Evolutionary conservation across 1,140 invertebrate genomes (phyloP).

Genomic region (Dendroctonus ponderosae): DNA sequence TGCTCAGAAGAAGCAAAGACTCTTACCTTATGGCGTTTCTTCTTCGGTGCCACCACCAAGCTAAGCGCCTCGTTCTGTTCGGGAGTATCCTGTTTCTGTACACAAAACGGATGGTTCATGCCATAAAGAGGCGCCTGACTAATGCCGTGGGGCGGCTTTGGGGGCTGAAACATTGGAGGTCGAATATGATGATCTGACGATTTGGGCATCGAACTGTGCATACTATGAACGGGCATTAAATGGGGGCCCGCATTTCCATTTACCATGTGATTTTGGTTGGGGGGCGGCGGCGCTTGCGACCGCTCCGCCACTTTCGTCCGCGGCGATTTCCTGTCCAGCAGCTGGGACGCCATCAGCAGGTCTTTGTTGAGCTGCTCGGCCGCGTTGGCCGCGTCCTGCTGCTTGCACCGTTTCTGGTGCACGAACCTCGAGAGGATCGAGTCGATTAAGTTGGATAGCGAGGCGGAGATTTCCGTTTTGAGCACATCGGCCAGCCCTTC

Average conservation of each 20-base stretch:
- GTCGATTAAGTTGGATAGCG: constrained; percentile 82
- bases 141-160: constrained; percentile 71
- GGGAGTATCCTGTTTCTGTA: constrained; percentile 64
- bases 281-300: constrained; percentile 54
- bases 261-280: constrained; percentile 46
- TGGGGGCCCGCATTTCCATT: constrained; percentile 46
- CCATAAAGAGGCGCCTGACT: constrained; percentile 63
- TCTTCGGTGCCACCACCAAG: constrained; percentile 90
- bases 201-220: constrained; percentile 58
- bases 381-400: constrained; percentile 70
- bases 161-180: constrained; percentile 74
- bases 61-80: constrained; percentile 94
- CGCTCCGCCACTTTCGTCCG: constrained; percentile 75
- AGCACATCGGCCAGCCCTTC: constrained; percentile 85
- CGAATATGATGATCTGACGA: constrained; percentile 63
- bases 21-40: constrained; percentile 84
- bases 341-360: constrained; percentile 69
- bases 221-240: constrained; percentile 45
- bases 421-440: constrained; percentile 81
- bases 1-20: background rate
- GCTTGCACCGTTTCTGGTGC: constrained; percentile 76
- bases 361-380: constrained; percentile 82
- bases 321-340: constrained; percentile 80
- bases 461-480: constrained; percentile 85
- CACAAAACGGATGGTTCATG: constrained; percentile 69